Base-by-base conservation (phyloP, 1,140 invertebrate species). In the Drosophila auraria region DNA sequence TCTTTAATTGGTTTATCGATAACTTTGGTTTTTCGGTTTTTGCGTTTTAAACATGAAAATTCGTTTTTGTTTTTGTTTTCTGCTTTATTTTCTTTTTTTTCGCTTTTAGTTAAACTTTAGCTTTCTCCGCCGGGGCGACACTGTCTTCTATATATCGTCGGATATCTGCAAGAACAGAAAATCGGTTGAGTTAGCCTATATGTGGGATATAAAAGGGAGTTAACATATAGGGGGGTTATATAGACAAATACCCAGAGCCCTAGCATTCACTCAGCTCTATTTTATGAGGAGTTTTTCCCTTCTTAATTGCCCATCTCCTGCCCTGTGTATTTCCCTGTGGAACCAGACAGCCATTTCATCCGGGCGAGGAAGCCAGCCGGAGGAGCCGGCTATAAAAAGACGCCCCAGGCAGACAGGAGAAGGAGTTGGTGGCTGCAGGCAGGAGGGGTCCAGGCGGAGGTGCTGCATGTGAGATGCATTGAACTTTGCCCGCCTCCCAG, bases 401-500 rank as follows among this genome's bases (percentile, higher is more conserved):
- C 42, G n/a, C 44, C 57, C 57, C 77, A 50, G 74, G 54, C 76
- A 80, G 80, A 70, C 83, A 72, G 58, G 57, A 36, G 49, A 40
- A 5, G 17, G 65, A 63, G 58, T 14, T 23, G 20, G 8, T 6
- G 23, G n/a, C 4, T 9, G 61, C 23, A 25, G 44, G 15, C 27
- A 12, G 42, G 40, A 42, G 27, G 27, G 27, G 27, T 0, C 27
- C 27, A 30, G 27, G 15, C n/a, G 60, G 44, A 51, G 65, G 20
- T 42, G 51, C 62, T 33, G 66, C 78, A 56, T 23, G 58, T 63
- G 38, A 45, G 83, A 87, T 87, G 69, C 84, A 87, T 89, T 87
- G 84, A 87, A 87, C 84, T 87, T 87, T 89, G 84, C 59, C 78
- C 73, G 73, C 82, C 71, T 81, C 80, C 81, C 69, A 75, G 54